Percentiles rank a stretch among this genome's conserved stretches.
Evolutionary conservation across 2,113 vertebrate genomes (phyloP).

Genomic region (Nicator chloris): DNA sequence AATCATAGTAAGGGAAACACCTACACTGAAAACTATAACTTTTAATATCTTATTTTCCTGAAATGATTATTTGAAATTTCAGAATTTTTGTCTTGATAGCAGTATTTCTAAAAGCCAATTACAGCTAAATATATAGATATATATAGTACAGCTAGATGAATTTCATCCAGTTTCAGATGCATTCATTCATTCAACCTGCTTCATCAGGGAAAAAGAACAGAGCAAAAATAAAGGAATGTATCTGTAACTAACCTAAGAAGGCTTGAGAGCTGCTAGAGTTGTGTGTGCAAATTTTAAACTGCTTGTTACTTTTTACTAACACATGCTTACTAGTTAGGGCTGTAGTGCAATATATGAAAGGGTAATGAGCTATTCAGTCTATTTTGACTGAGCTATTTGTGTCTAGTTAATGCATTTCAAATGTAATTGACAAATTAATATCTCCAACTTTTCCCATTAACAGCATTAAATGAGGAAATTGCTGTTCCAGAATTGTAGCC

Average conservation of each 20-base stretch:
- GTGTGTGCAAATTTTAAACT: not conserved
- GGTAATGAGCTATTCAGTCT: slow-evolving; percentile 44
- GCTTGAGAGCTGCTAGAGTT: not conserved
- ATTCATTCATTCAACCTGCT: not conserved
- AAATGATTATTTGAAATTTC: not conserved
- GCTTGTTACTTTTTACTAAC: not conserved
- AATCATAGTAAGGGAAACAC: not conserved
- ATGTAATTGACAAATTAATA: slow-evolving; percentile 44
- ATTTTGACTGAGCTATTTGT: not conserved
- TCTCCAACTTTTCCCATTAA: slow-evolving; percentile 36
- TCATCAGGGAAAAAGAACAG: not conserved
- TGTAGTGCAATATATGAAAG: not conserved
- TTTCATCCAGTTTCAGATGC: not conserved
- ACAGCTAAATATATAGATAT: no score
- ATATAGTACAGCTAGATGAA: not conserved
- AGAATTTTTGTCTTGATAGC: not conserved
- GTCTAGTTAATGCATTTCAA: slow-evolving; percentile 16
- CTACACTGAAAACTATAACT: not conserved
- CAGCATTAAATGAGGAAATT: slow-evolving; percentile 44
- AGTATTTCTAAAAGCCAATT: not conserved
- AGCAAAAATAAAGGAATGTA: not conserved
- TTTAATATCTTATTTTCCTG: not conserved
- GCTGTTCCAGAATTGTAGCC: slow-evolving; percentile 24
- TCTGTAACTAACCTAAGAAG: not conserved
- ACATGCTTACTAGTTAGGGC: not conserved